Percentiles rank a stretch among this genome's conserved stretches.
Evolutionary conservation across 2,797 vertebrate species (phyloP).

Genomic region (Mormyrus proboscirostris): DNA sequence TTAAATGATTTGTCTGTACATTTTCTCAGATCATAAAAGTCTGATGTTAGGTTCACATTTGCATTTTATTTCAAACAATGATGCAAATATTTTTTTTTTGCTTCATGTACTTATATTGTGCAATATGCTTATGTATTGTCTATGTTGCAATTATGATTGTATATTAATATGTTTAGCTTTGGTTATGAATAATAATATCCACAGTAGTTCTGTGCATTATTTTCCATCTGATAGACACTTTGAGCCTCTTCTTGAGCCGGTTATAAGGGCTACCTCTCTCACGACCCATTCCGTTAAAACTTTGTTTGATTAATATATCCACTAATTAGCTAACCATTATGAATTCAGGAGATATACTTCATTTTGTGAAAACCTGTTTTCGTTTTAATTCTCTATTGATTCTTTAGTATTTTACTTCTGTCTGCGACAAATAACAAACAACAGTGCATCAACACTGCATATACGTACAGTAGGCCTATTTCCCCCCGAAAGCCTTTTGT

Average conservation of each 20-base stretch:
- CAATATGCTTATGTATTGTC: slow-evolving; percentile 8
- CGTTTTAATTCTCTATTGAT: neutral
- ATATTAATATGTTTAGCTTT: slow-evolving; percentile 2
- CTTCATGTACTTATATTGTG: slow-evolving; percentile 7
- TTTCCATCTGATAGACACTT: neutral
- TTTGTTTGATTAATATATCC: neutral
- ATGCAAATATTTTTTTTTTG: neutral
- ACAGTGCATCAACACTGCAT: neutral
- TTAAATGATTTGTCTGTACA: slow-evolving; percentile 3
- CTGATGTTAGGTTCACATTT: neutral
- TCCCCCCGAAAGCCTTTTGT: neutral
- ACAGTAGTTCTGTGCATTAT: neutral
- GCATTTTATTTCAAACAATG: slow-evolving; percentile 8
- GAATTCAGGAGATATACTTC: neutral
- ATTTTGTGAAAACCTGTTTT: slow-evolving; percentile 2
- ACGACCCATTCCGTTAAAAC: neutral
- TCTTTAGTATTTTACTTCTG: neutral
- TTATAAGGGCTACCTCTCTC: slow-evolving; percentile 13
- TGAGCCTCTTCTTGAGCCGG: neutral
- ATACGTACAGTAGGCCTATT: neutral
- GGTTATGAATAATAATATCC: neutral
- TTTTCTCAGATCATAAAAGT: neutral
- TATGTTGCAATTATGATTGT: slow-evolving; percentile 3
- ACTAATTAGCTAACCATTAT: slow-evolving; percentile 11
- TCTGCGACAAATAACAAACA: neutral